Percentiles rank a stretch among this genome's conserved stretches.
Conservation (phyloP, 2,888 invertebrate species). For the Diarsia brunnea region DNA sequence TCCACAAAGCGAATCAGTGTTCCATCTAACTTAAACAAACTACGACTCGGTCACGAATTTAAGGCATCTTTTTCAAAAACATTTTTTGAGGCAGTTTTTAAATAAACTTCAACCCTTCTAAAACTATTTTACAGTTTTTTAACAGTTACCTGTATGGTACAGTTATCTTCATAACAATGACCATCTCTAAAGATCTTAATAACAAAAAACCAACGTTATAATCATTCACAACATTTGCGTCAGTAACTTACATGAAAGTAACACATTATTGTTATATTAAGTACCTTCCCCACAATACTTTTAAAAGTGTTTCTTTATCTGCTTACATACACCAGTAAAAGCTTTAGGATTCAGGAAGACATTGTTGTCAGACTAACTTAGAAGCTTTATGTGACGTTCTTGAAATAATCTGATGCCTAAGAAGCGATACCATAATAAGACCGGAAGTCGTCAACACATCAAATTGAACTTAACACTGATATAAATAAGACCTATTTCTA, state of each 20-base stretch:
- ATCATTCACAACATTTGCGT: background rate
- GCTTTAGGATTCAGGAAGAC: background rate
- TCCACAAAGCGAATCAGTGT: background rate
- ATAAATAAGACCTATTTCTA: background rate
- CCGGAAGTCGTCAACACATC: background rate
- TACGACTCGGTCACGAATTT: no score
- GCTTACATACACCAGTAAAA: background rate
- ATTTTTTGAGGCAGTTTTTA: background rate
- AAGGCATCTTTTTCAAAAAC: background rate
- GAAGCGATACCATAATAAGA: background rate
- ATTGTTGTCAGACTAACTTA: background rate
- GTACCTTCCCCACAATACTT: background rate
- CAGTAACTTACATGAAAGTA: background rate
- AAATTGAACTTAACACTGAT: background rate
- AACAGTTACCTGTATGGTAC: background rate
- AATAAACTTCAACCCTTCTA: background rate
- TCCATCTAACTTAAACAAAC: background rate
- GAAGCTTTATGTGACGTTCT: background rate
- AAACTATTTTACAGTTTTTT: background rate
- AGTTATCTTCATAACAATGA: background rate
- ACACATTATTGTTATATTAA: background rate
- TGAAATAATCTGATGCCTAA: background rate
- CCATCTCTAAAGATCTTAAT: background rate
- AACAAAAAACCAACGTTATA: background rate
- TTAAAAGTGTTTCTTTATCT: background rate